phyloP scores from a whole-genome alignment of 2,888 invertebrate species.

The Eumacrocentrus americanus region DNA sequence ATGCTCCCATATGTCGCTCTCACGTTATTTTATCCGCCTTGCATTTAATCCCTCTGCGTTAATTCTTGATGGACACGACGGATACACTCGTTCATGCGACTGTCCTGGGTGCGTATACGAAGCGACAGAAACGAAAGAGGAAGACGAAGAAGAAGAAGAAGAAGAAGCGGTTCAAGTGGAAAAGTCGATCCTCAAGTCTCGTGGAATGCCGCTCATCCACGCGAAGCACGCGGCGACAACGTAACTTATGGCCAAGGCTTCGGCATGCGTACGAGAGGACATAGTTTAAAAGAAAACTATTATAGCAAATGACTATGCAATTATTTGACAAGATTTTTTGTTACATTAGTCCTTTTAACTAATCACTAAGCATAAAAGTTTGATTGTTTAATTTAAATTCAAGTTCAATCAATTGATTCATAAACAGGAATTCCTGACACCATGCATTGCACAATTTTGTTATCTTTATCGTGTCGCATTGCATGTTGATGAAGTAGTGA shows the following conservation, averaged over 20 bases:
- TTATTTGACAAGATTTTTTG: background rate
- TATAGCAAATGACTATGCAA: background rate
- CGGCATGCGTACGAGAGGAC: slow-evolving; percentile 11
- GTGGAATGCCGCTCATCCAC: slow-evolving; percentile 25
- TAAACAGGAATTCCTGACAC: background rate
- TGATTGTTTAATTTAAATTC: background rate
- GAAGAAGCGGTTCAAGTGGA: slow-evolving; percentile 23
- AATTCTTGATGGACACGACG: slow-evolving; percentile 27
- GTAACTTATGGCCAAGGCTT: slow-evolving; percentile 26
- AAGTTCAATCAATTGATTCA: background rate
- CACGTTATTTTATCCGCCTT: slow-evolving; percentile 10
- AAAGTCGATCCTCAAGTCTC: slow-evolving; percentile 26
- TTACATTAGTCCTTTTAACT: background rate
- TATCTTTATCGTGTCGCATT: background rate
- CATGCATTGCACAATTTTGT: background rate
- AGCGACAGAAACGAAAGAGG: background rate
- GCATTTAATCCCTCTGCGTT: slow-evolving; percentile 18
- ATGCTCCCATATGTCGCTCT: slow-evolving; percentile 8
- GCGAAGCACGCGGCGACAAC: slow-evolving; percentile 25
- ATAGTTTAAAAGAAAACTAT: background rate
- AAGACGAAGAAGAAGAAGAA: background rate
- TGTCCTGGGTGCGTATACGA: slow-evolving; percentile 4
- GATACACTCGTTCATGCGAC: slow-evolving; percentile 19
- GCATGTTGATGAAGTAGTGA: background rate
- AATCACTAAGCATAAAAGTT: background rate